Conservation (phyloP, 2,888 invertebrate species). For the Scaptomyza parva region DNA sequence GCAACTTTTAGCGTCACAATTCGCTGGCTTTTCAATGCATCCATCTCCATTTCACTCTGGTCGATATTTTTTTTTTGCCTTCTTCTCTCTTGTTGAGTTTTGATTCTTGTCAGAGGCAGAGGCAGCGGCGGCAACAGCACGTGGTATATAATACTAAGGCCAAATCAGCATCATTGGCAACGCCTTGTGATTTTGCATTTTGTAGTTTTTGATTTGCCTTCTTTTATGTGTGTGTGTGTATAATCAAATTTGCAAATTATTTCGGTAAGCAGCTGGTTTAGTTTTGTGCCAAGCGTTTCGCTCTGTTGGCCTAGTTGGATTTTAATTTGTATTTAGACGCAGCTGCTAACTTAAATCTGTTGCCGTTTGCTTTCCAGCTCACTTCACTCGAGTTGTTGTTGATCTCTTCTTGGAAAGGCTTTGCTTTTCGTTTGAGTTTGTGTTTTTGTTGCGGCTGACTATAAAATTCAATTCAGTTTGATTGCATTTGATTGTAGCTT, state of each 20-base stretch:
- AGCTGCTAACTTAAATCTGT: conserved; percentile 55
- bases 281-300: conserved; percentile 36
- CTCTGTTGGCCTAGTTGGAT: conserved; percentile 36
- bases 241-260: conserved; percentile 69
- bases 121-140: conserved; percentile 37
- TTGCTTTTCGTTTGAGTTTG: conserved; percentile 21
- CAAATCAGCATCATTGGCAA: conserved; percentile 27
- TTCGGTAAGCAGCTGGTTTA: conserved; percentile 49
- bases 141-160: conserved; percentile 22
- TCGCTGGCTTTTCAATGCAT: conserved; percentile 67
- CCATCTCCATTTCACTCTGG: conserved; percentile 19
- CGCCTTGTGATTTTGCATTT: conserved; percentile 29
- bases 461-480: conserved; percentile 79
- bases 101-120: conserved; percentile 35
- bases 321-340: conserved; percentile 72
- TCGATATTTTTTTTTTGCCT: conserved; percentile 18
- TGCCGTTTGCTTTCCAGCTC: conserved; percentile 62
- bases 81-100: conserved; percentile 14
- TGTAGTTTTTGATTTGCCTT: conserved; percentile 1
- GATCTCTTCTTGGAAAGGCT: conserved; percentile 51
- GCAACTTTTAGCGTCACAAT: conserved; percentile 61
- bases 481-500: conserved; percentile 80
- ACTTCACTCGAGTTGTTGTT: conserved; percentile 72
- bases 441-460: conserved; percentile 45
- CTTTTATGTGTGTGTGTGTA: conserved; percentile 14